Evolutionary conservation across 1,140 invertebrate genomes (phyloP).

Genomic region (Cotesia glomerata): DNA sequence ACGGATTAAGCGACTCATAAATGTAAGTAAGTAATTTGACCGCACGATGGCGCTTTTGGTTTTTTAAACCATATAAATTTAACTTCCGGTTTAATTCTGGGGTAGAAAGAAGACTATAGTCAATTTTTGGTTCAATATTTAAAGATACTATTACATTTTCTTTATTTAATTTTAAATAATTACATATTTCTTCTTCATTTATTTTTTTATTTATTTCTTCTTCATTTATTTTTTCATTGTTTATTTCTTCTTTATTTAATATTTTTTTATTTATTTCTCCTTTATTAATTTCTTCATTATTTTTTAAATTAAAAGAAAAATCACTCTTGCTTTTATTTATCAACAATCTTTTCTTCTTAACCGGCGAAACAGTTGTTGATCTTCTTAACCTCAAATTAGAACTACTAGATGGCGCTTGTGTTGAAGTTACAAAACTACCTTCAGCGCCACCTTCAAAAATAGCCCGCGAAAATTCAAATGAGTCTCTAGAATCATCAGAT

Average conservation of each 20-base stretch:
- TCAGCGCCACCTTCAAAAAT: background rate
- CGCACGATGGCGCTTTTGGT: conserved; percentile 54
- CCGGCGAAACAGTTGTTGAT: background rate
- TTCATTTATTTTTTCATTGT: background rate
- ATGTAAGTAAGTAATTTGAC: conserved; percentile 60
- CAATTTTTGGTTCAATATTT: conserved; percentile 43
- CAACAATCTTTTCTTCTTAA: conserved; percentile 12
- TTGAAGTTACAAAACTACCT: background rate
- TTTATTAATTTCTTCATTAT: background rate
- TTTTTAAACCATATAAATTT: conserved; percentile 59
- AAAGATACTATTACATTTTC: conserved; percentile 6
- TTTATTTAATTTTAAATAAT: background rate
- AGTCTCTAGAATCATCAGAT: conserved; percentile 5
- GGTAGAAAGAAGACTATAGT: conserved; percentile 48
- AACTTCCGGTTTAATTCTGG: conserved; percentile 54
- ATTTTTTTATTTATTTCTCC: background rate
- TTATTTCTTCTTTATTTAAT: background rate
- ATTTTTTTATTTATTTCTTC: conserved; percentile 6
- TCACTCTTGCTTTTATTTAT: conserved; percentile 21
- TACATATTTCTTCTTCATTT: background rate
- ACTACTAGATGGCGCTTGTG: no score
- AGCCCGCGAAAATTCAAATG: background rate
- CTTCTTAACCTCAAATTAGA: background rate
- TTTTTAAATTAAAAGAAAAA: no score
- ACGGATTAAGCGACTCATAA: conserved; percentile 60